phyloP scores from a whole-genome alignment of 1,140 invertebrate species.

The Microvelia longipes region DNA sequence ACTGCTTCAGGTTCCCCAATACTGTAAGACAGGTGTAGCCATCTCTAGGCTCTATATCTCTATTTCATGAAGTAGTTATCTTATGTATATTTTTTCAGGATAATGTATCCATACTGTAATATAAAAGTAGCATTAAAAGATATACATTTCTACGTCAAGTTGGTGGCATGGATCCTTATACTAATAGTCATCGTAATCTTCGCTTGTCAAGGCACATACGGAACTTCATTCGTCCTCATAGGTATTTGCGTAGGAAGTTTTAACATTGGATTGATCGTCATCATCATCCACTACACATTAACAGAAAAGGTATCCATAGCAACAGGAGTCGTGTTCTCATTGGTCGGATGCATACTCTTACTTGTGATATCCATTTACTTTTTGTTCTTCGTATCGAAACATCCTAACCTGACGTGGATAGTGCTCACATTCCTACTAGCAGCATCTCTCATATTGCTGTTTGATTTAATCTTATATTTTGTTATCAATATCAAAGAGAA shows the following conservation, averaged over 20 bases:
- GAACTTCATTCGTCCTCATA: neutral
- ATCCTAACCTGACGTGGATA: neutral
- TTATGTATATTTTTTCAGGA: too few relatives aligned
- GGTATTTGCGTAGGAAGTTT: neutral
- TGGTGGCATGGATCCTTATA: neutral
- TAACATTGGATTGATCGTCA: neutral
- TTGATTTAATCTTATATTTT: neutral
- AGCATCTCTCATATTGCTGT: neutral
- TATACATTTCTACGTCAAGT: neutral
- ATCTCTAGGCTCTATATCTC: too few relatives aligned
- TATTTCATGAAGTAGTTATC: too few relatives aligned
- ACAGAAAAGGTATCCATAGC: neutral
- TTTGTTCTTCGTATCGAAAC: neutral
- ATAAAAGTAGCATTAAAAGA: neutral
- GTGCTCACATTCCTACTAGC: neutral
- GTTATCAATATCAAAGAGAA: neutral
- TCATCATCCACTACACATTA: neutral
- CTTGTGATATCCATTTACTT: neutral
- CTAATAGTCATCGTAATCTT: neutral
- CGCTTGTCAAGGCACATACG: neutral
- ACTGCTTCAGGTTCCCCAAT: too few relatives aligned
- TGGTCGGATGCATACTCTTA: neutral
- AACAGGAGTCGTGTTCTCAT: neutral
- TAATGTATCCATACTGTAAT: neutral
- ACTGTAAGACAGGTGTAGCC: too few relatives aligned